A percentile compares a stretch with the other conserved stretches of the same genome.
These are phyloP conservation scores for Cyclophora albipunctata DNA, from an alignment of 2,888 invertebrate genomes.

Conservation along the genomic window DNA sequence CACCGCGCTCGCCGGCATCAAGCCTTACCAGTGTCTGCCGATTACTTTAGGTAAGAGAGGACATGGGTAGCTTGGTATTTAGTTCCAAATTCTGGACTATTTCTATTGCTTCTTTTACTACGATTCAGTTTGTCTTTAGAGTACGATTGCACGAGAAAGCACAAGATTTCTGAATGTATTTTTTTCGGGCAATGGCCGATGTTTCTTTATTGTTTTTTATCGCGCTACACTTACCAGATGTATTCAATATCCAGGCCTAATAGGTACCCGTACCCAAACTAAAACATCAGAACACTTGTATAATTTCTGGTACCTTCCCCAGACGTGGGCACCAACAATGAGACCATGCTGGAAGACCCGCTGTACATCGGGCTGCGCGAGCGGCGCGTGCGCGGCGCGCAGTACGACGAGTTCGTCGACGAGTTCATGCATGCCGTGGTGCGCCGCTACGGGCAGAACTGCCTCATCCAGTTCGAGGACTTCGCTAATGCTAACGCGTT, in stretches of 20 bases:
- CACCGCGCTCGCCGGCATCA: constrained; percentile 97
- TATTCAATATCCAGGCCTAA: too few relatives aligned
- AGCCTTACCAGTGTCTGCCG: constrained; percentile 96
- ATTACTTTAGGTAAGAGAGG: constrained; percentile 61
- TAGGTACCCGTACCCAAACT: too few relatives aligned
- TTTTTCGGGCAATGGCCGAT: too few relatives aligned
- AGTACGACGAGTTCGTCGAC: constrained; percentile 95
- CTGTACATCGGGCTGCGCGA: constrained; percentile 95
- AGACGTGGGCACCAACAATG: constrained; percentile 94
- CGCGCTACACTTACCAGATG: too few relatives aligned
- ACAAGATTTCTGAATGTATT: too few relatives aligned
- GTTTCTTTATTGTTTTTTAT: too few relatives aligned
- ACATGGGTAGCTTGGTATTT: too few relatives aligned
- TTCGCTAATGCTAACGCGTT: constrained; percentile 99
- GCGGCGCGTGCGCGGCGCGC: constrained; percentile 84
- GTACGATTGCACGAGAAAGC: too few relatives aligned
- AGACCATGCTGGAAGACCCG: constrained; percentile 91
- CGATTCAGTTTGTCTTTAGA: too few relatives aligned
- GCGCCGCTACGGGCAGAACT: constrained; percentile 87
- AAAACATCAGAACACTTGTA: too few relatives aligned
- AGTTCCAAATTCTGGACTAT: too few relatives aligned
- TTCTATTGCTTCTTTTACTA: too few relatives aligned
- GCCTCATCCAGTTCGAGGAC: constrained; percentile 96
- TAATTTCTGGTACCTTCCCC: constrained; percentile 1
- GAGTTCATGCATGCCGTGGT: constrained; percentile 98